These are phyloP conservation scores for Bilobella aurantiaca DNA, from an alignment of 1,140 invertebrate species.

Conservation along the genomic window DNA sequence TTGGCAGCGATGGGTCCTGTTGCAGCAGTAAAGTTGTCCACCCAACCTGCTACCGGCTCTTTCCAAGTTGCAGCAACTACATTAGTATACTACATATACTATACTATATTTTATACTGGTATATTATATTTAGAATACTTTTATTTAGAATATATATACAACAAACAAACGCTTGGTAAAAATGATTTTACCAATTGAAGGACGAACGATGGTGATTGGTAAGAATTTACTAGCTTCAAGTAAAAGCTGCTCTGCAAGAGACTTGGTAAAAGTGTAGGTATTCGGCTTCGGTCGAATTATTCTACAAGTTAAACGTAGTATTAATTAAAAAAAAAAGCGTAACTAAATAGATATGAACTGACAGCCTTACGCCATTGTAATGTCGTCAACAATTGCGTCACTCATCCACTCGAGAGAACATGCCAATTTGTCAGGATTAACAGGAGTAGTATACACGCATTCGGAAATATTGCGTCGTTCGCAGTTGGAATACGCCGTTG, in stretches of 20 bases:
- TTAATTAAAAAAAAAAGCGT: neutral
- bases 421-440: slow-evolving; percentile 78
- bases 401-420: slow-evolving; percentile 78
- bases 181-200: slow-evolving; percentile 70
- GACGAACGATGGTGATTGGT: slow-evolving; percentile 75
- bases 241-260: slow-evolving; percentile 69
- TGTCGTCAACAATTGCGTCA: slow-evolving; percentile 58
- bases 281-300: slow-evolving; percentile 73
- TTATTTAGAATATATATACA: too few species aligned
- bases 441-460: slow-evolving; percentile 77
- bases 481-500: slow-evolving; percentile 80
- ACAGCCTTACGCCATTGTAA: slow-evolving; percentile 55
- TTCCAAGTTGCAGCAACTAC: slow-evolving; percentile 79
- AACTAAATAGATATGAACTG: neutral
- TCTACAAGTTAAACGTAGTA: slow-evolving; percentile 43
- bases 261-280: slow-evolving; percentile 86
- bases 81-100: slow-evolving; percentile 33
- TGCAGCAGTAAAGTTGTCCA: slow-evolving; percentile 90
- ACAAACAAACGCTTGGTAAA: slow-evolving; percentile 41
- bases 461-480: slow-evolving; percentile 56
- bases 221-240: slow-evolving; percentile 61
- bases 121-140: too few species aligned
- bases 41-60: slow-evolving; percentile 88
- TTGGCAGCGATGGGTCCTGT: slow-evolving; percentile 91
- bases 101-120: neutral